Conservation (phyloP, 2,888 invertebrate species). For the Chironomus tentans region DNA sequence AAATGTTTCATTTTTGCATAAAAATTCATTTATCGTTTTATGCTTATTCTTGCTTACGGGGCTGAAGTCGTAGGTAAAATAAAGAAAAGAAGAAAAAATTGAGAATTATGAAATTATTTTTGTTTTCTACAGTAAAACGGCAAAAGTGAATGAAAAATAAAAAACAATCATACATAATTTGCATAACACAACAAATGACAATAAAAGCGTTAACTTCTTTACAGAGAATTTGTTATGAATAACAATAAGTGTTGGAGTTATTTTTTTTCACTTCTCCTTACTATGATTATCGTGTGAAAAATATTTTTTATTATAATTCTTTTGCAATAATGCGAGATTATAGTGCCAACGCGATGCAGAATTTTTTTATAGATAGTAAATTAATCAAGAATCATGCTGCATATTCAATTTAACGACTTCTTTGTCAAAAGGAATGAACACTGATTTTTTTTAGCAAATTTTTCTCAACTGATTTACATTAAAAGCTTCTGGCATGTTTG, state of each 20-base stretch:
- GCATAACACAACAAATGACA: constrained; percentile 10
- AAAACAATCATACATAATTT: background rate
- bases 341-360: background rate
- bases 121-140: background rate
- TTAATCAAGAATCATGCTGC: constrained; percentile 5
- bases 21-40: constrained; percentile 7
- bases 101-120: background rate
- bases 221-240: constrained; percentile 6
- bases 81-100: background rate
- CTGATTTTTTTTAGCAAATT: background rate
- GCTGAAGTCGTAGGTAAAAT: background rate
- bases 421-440: background rate
- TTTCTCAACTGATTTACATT: background rate
- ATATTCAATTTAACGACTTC: background rate
- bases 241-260: background rate
- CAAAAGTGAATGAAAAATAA: too few species aligned
- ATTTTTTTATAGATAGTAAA: background rate
- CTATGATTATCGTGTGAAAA: background rate
- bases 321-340: background rate
- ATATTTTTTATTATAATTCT: background rate
- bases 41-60: background rate
- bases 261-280: too few species aligned
- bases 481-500: background rate
- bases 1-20: background rate
- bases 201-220: constrained; percentile 9